Evolutionary conservation across 2,113 vertebrate genomes (phyloP), one percentile per base, ranked within the genome.

Genomic region (Caloenas nicobarica): DNA sequence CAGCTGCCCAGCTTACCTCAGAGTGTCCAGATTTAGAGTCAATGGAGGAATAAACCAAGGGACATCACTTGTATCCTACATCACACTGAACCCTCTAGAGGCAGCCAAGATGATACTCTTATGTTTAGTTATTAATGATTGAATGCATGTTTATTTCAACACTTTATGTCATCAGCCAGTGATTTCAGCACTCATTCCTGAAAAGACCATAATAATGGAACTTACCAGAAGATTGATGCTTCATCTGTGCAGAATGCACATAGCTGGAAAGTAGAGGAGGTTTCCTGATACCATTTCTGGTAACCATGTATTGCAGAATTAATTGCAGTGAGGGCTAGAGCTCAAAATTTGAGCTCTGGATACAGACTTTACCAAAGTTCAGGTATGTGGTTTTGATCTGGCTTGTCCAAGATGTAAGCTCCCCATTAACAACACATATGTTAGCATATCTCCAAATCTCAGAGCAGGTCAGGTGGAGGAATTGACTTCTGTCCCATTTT

Each of bases 61-160:
- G 65, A 69, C 68, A 60, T 69, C n/a, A 34, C 19, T 93, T 83
- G n/a, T 33, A 81, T 80, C 38, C 64, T 66, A 62, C 38, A 91
- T 26, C 24, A 65, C 51, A 46, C 36, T 84, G 69, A 96, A 60
- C 16, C 19, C n/a, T 86, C 54, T 34, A 26, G 51, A 94, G 64
- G 50, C 51, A 86, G 56, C 58, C 74, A 88, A 89, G 56, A 90
- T 57, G 21, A 79, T 91, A 78, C 66, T 70, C 76, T 86, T 93
- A 78, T 84, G 24, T 42, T 88, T 65, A 71, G 22, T 86, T 91
- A 95, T 95, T 94, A 94, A 91, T 94, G 65, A 95, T 69, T 86
- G 77, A 60, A 58, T 88, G 48, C 38, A 72, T 74, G 66, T 74
- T 94, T 92, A 74, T 95, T 94, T 97, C 95, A 94, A 77, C 50